phyloP scores from a whole-genome alignment of 2,797 vertebrate species.

The Sebastolobus altivelis region DNA sequence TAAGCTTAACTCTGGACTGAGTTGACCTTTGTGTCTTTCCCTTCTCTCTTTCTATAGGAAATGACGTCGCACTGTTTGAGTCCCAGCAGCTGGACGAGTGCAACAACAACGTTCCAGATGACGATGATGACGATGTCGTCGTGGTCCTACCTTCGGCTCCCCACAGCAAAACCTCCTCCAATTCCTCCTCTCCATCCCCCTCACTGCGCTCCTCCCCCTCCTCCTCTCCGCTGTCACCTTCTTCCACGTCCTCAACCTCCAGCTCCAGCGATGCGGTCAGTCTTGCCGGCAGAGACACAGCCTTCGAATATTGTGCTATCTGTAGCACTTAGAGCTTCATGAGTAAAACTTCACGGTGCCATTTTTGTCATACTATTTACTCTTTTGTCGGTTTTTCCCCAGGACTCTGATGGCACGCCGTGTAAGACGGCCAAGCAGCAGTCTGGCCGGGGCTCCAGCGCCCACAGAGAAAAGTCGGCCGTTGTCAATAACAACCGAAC shows the following conservation, averaged over 20 bases:
- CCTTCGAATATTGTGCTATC: neutral
- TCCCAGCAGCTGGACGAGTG: slow-evolving; percentile 94
- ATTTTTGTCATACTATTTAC: neutral
- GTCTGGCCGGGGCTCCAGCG: slow-evolving; percentile 84
- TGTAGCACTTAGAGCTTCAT: neutral
- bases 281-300: slow-evolving; percentile 41
- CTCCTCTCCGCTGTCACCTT: slow-evolving; percentile 91
- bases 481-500: slow-evolving; percentile 84
- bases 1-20: neutral
- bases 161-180: slow-evolving; percentile 94
- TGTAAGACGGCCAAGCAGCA: slow-evolving; percentile 96
- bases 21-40: neutral
- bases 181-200: slow-evolving; percentile 93
- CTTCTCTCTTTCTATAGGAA: slow-evolving; percentile 78
- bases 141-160: slow-evolving; percentile 86
- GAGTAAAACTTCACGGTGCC: neutral
- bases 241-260: slow-evolving; percentile 91
- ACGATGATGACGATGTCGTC: slow-evolving; percentile 66
- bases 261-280: slow-evolving; percentile 97
- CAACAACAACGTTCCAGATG: slow-evolving; percentile 95
- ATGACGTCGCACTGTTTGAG: slow-evolving; percentile 92
- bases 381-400: neutral
- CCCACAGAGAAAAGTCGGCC: slow-evolving; percentile 88
- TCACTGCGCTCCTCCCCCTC: slow-evolving; percentile 93
- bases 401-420: slow-evolving; percentile 98